These are phyloP conservation scores for Hemicrepidius hirtus DNA, from an alignment of 2,888 invertebrate species.

Conservation along the genomic window DNA sequence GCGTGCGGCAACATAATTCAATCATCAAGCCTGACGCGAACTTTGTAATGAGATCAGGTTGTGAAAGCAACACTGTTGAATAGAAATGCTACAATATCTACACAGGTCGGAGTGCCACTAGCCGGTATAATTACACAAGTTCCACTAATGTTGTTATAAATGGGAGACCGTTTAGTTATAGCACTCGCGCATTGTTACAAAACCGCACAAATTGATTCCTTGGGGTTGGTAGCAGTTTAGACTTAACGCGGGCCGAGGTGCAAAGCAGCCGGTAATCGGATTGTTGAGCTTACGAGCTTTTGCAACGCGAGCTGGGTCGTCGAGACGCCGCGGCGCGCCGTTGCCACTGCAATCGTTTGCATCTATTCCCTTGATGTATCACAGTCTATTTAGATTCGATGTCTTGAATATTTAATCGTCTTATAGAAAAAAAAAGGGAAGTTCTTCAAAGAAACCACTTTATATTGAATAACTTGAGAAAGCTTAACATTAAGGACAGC, in stretches of 20 bases:
- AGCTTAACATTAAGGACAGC: no score
- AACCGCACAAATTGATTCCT: constrained; percentile 62
- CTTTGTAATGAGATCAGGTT: constrained; percentile 58
- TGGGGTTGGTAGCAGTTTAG: constrained; percentile 60
- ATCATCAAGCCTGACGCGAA: constrained; percentile 55
- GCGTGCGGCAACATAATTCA: constrained; percentile 53
- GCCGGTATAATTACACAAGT: constrained; percentile 59
- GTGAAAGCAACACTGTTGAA: constrained; percentile 55
- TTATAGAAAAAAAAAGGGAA: neutral
- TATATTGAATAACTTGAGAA: neutral
- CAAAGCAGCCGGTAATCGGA: constrained; percentile 66
- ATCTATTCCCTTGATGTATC: constrained; percentile 24
- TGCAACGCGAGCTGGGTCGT: constrained; percentile 50
- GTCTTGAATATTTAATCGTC: constrained; percentile 24
- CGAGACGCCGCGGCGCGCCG: constrained; percentile 31
- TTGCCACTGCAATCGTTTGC: constrained; percentile 41
- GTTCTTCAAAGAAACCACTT: neutral
- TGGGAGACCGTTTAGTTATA: constrained; percentile 57
- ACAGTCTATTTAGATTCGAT: constrained; percentile 7
- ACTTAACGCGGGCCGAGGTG: constrained; percentile 62
- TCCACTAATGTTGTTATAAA: constrained; percentile 60
- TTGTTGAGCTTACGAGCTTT: constrained; percentile 63
- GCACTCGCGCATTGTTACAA: constrained; percentile 57
- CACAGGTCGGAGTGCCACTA: constrained; percentile 54
- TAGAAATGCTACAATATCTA: constrained; percentile 56